A percentile compares a stretch with the other conserved stretches of the same genome.
phyloP scores from a whole-genome alignment of 2,797 vertebrate genomes.

The Acridotheres tristis region DNA sequence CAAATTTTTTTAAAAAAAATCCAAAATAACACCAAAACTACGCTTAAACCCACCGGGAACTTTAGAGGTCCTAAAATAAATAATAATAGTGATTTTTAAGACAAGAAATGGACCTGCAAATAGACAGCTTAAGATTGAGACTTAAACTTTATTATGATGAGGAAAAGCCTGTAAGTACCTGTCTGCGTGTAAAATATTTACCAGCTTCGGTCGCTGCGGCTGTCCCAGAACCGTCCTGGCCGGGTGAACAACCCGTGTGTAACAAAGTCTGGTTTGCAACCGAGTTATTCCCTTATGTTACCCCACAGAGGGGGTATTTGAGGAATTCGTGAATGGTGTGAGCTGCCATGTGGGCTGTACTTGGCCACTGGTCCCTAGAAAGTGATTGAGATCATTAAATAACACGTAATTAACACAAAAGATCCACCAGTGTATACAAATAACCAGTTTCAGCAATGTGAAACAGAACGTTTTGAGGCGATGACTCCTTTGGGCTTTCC shows the following conservation, averaged over 20 bases:
- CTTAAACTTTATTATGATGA: neutral
- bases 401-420: neutral
- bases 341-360: neutral
- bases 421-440: neutral
- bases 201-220: neutral
- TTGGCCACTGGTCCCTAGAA: neutral
- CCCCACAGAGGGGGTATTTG: fast-evolving
- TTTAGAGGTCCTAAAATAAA: neutral
- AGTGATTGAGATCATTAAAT: neutral
- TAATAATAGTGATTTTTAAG: too few relatives aligned
- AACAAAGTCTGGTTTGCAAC: neutral
- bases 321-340: neutral
- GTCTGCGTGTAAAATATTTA: neutral
- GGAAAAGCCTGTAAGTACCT: neutral
- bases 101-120: neutral
- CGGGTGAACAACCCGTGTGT: fast-evolving
- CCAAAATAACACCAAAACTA: neutral
- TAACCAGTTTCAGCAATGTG: neutral
- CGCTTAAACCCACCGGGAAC: neutral
- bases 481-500: neutral
- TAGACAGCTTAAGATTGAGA: neutral
- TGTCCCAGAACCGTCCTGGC: neutral
- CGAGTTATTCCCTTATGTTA: too few relatives aligned
- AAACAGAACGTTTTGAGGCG: neutral
- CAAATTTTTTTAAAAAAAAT: too few relatives aligned